A percentile compares a stretch with the other conserved stretches of the same genome.
Evolutionary conservation across 2,888 invertebrate species (phyloP).

Genomic region (Parnassius mnemosyne): DNA sequence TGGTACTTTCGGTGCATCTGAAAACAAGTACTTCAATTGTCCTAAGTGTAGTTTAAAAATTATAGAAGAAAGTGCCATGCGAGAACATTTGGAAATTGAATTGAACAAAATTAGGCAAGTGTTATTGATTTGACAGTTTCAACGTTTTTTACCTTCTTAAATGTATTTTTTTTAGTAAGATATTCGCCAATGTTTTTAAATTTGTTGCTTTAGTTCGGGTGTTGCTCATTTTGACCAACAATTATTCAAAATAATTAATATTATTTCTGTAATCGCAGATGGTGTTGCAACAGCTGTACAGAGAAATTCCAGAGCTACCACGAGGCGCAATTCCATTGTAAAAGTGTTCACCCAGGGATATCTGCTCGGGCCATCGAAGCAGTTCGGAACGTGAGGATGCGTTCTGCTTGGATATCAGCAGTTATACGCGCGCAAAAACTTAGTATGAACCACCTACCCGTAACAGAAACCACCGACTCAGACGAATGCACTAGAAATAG

Average conservation of each 20-base stretch:
- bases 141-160: too few relatives aligned
- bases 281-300: constrained; percentile 61
- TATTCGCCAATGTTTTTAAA: background rate
- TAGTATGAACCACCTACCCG: constrained; percentile 32
- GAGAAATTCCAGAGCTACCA: constrained; percentile 60
- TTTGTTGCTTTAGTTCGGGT: background rate
- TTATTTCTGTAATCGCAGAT: constrained; percentile 46
- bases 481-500: background rate
- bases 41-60: constrained; percentile 53
- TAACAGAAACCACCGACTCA: background rate
- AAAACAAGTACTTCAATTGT: constrained; percentile 47
- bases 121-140: too few relatives aligned
- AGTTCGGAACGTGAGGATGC: constrained; percentile 44
- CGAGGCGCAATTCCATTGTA: constrained; percentile 67
- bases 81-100: constrained; percentile 63
- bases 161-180: background rate
- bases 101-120: constrained; percentile 64
- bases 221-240: constrained; percentile 3
- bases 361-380: constrained; percentile 53
- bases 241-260: background rate
- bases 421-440: constrained; percentile 49
- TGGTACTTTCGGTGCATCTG: constrained; percentile 52
- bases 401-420: constrained; percentile 54
- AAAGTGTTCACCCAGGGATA: constrained; percentile 43
- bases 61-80: constrained; percentile 51